These are phyloP conservation scores for Ctenopoma multispine DNA, from an alignment of 2,797 vertebrate species.

Conservation along the genomic window DNA sequence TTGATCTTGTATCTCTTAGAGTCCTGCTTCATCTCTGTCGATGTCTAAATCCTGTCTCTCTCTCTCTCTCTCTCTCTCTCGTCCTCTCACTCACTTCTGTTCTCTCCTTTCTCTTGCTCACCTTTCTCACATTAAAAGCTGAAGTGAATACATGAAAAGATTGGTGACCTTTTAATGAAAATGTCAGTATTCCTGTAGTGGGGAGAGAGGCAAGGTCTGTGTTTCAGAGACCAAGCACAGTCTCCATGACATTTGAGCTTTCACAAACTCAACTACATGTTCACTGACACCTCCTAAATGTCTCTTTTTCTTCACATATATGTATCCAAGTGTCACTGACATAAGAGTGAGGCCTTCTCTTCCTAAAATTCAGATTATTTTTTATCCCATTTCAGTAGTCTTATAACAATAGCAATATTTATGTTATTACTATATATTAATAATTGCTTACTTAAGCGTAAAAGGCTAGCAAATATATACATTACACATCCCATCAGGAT, in stretches of 20 bases:
- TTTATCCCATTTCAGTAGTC: background rate
- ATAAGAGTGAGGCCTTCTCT: constrained; percentile 9
- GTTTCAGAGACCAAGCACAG: constrained; percentile 59
- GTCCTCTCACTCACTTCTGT: constrained; percentile 70
- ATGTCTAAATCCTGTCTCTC: constrained; percentile 59
- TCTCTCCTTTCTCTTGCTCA: constrained; percentile 85
- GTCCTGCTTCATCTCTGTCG: constrained; percentile 57
- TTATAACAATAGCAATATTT: background rate
- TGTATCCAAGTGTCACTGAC: constrained; percentile 11
- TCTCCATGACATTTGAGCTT: constrained; percentile 72
- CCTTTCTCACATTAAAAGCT: constrained; percentile 90
- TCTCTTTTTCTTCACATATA: constrained; percentile 55
- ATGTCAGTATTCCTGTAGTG: constrained; percentile 84
- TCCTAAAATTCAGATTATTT: constrained; percentile 11
- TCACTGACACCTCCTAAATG: constrained; percentile 65
- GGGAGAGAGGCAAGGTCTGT: constrained; percentile 47
- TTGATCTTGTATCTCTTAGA: constrained; percentile 79
- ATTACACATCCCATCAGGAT: constrained; percentile 37
- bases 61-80: constrained; percentile 77
- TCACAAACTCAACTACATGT: constrained; percentile 67
- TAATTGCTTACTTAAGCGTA: constrained; percentile 8
- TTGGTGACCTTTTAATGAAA: constrained; percentile 88
- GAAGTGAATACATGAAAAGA: constrained; percentile 85
- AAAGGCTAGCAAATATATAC: background rate
- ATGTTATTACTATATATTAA: constrained; percentile 10